Conservation (phyloP, 2,797 vertebrate species). For the Ctenosaura bakeri region DNA sequence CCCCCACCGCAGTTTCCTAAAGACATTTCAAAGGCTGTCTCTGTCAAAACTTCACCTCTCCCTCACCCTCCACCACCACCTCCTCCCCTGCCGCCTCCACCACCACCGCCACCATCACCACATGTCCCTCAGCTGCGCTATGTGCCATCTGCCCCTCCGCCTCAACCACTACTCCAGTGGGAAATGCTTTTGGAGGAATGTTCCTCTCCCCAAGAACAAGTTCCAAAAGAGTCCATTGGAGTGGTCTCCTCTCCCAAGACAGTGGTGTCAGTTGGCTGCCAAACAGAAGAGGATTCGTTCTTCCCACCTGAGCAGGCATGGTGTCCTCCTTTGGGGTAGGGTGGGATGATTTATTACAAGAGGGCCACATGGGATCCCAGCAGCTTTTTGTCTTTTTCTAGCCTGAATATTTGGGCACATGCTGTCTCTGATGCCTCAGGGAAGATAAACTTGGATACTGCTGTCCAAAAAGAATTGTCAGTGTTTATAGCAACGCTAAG, state of each 20-base stretch:
- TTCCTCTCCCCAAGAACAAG: constrained; percentile 43
- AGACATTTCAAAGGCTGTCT: constrained; percentile 65
- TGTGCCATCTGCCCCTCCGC: constrained; percentile 61
- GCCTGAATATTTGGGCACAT: background rate
- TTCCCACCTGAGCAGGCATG: constrained; percentile 88
- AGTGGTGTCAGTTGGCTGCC: constrained; percentile 89
- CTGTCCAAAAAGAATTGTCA: background rate
- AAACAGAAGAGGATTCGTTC: constrained; percentile 88
- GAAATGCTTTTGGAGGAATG: constrained; percentile 67
- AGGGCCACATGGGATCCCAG: constrained; percentile 19
- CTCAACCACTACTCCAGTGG: constrained; percentile 74
- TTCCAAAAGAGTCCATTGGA: constrained; percentile 29
- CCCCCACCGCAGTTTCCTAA: constrained; percentile 64
- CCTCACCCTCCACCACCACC: constrained; percentile 59
- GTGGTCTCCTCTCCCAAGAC: constrained; percentile 69
- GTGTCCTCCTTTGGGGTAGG: constrained; percentile 34
- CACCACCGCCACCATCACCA: constrained; percentile 61
- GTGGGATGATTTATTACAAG: background rate
- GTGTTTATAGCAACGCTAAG: background rate
- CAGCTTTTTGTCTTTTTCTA: constrained; percentile 4
- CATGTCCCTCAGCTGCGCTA: constrained; percentile 67
- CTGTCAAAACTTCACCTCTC: constrained; percentile 63
- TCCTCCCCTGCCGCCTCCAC: constrained; percentile 39
- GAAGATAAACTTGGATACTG: background rate
- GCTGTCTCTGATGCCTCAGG: constrained; percentile 1